Percentiles rank a stretch among this genome's conserved stretches.
Evolutionary conservation across 1,140 invertebrate species (phyloP).

Genomic region (Drosophila sp.): DNA sequence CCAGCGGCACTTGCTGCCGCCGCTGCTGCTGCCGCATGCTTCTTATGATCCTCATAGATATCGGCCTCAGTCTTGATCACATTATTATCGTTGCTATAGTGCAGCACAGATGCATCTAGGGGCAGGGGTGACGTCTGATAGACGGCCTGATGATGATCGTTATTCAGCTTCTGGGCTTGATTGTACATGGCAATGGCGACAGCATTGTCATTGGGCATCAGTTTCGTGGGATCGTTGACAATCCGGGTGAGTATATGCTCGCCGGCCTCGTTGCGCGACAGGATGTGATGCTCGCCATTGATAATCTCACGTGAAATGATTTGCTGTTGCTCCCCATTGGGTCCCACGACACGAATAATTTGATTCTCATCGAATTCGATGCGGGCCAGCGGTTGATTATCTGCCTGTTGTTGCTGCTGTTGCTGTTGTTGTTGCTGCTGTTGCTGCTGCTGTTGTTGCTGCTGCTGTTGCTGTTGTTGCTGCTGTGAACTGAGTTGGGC

Average conservation of each 20-base stretch:
- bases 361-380: constrained; percentile 82
- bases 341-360: constrained; percentile 79
- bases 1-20: constrained; percentile 52
- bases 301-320: constrained; percentile 83
- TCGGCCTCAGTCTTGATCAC: constrained; percentile 81
- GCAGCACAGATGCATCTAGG: constrained; percentile 75
- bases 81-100: constrained; percentile 70
- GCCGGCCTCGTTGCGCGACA: constrained; percentile 82
- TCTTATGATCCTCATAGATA: constrained; percentile 81
- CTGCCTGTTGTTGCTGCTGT: constrained; percentile 56
- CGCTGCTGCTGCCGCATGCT: constrained; percentile 58
- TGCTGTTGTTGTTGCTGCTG: constrained; percentile 59
- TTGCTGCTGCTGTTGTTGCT: constrained; percentile 56
- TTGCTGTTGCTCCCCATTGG: constrained; percentile 82
- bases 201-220: constrained; percentile 80
- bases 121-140: constrained; percentile 79
- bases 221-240: constrained; percentile 80
- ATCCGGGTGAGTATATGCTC: constrained; percentile 83
- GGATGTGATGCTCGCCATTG: constrained; percentile 82
- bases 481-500: constrained; percentile 78
- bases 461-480: constrained; percentile 12
- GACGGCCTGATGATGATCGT: constrained; percentile 69
- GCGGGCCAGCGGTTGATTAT: constrained; percentile 80
- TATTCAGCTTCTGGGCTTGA: constrained; percentile 79
- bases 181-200: constrained; percentile 82